Evolutionary conservation across 2,797 vertebrate genomes (phyloP).

Genomic region (Clarias platycephalus): DNA sequence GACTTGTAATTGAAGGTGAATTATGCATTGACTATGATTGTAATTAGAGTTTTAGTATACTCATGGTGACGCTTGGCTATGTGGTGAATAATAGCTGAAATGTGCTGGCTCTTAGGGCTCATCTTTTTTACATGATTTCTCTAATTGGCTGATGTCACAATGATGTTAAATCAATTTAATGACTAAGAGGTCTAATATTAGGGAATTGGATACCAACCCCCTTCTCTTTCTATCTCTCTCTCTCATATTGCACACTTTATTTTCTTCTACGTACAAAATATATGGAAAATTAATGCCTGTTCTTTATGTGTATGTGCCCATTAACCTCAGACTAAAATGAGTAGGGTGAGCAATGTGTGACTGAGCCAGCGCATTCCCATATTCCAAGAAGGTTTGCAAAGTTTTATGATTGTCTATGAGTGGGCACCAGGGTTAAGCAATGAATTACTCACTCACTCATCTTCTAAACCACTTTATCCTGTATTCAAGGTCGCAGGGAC

Average conservation of each 20-base stretch:
- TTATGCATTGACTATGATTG: slow-evolving; percentile 49
- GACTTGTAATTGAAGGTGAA: slow-evolving; percentile 40
- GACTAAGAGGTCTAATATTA: background rate
- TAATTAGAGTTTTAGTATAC: slow-evolving; percentile 20
- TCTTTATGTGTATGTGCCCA: background rate
- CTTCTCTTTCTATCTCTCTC: background rate
- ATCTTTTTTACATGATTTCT: background rate
- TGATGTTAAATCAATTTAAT: slow-evolving; percentile 1
- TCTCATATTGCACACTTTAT: slow-evolving; percentile 3
- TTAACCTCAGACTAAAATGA: slow-evolving; percentile 10
- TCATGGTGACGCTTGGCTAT: slow-evolving; percentile 4
- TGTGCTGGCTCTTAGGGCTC: background rate
- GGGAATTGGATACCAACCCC: background rate
- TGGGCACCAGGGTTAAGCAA: background rate
- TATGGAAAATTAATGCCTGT: background rate
- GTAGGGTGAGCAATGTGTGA: slow-evolving; percentile 6
- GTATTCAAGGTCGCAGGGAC: too few relatives aligned
- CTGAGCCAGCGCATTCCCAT: background rate
- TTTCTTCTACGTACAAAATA: background rate
- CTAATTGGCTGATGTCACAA: background rate
- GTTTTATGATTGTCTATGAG: slow-evolving; percentile 10
- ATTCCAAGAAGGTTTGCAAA: slow-evolving; percentile 11
- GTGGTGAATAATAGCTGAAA: slow-evolving; percentile 6
- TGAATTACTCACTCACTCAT: background rate
- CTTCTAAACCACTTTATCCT: too few relatives aligned